These are phyloP conservation scores for Oreochromis tanganicae DNA, from an alignment of 2,113 vertebrate genomes.

Conservation along the genomic window DNA sequence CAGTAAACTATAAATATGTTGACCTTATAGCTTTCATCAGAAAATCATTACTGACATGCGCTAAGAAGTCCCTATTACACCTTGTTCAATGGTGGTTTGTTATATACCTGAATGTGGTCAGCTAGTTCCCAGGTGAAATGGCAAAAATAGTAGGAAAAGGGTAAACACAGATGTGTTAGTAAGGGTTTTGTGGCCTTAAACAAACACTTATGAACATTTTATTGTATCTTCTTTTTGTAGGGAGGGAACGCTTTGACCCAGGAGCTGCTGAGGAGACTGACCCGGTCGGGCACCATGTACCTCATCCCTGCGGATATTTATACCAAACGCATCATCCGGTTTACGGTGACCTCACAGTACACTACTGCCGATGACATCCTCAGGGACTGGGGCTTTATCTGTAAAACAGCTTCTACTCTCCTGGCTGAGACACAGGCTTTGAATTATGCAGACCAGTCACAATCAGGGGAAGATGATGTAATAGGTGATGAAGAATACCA, in stretches of 20 bases:
- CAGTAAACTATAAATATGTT: background rate
- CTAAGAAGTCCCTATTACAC: background rate
- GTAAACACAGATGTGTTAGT: background rate
- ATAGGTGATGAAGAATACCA: background rate
- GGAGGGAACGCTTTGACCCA: conserved; percentile 87
- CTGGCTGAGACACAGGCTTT: conserved; percentile 46
- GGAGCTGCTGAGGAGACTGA: conserved; percentile 83
- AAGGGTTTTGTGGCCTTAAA: background rate
- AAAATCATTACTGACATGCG: conserved; percentile 23
- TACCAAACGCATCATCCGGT: conserved; percentile 88
- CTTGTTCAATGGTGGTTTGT: conserved; percentile 23
- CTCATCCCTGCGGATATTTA: conserved; percentile 85
- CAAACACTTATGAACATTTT: background rate
- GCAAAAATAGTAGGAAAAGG: background rate
- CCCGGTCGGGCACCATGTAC: conserved; percentile 83
- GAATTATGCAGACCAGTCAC: background rate
- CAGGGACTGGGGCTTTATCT: conserved; percentile 86
- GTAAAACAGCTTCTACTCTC: conserved; percentile 69
- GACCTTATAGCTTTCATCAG: background rate
- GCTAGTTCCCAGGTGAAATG: background rate
- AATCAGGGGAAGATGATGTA: background rate
- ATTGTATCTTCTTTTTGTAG: conserved; percentile 48
- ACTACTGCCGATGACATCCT: conserved; percentile 85
- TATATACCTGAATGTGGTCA: background rate
- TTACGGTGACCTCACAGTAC: conserved; percentile 91